Evolutionary conservation across 2,113 vertebrate species (phyloP).

Genomic region (Romanogobio albipinnatus): DNA sequence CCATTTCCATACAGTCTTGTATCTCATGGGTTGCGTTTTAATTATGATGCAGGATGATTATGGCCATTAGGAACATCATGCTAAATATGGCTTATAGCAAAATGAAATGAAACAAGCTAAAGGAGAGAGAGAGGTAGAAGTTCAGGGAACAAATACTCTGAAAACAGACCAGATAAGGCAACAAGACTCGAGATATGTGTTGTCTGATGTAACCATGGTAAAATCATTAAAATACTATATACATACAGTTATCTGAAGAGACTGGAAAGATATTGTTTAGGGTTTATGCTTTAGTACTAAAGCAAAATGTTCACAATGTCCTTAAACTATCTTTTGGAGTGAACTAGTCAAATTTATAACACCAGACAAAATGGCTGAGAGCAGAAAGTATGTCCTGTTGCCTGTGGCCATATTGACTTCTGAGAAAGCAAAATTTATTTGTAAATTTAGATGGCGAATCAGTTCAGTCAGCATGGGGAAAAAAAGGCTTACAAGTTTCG

Average conservation of each 20-base stretch:
- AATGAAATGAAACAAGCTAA: neutral
- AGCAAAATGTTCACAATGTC: neutral
- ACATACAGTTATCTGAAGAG: neutral
- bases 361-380: neutral
- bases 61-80: neutral
- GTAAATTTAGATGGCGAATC: neutral
- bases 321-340: neutral
- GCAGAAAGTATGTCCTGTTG: neutral
- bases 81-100: neutral
- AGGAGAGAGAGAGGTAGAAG: no score
- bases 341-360: neutral
- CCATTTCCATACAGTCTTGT: neutral
- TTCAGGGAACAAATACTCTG: neutral
- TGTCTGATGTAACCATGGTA: neutral
- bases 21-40: constrained; percentile 13
- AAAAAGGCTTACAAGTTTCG: neutral
- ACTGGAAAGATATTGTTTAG: neutral
- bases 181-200: neutral
- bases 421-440: neutral
- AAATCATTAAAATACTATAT: neutral
- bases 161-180: neutral
- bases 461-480: neutral
- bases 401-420: neutral
- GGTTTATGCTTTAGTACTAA: neutral
- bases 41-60: neutral